Conservation (phyloP, 1,140 invertebrate species). For the Thrips palmi region DNA sequence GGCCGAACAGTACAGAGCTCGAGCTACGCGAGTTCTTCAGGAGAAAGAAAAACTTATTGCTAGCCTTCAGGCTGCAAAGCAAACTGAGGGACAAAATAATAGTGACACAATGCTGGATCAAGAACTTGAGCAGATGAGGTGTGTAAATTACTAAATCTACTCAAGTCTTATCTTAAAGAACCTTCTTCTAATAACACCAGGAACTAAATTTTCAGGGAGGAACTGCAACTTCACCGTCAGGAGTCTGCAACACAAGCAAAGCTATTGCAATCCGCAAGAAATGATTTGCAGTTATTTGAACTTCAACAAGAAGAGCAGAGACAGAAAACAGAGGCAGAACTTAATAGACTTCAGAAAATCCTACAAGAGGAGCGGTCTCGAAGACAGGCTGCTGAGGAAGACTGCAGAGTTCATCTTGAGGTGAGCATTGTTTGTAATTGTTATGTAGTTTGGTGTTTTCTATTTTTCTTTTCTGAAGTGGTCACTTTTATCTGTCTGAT, state of each 20-base stretch:
- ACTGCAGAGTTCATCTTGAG: constrained; percentile 30
- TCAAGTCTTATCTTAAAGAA: constrained; percentile 14
- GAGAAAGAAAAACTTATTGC: constrained; percentile 58
- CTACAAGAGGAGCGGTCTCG: constrained; percentile 31
- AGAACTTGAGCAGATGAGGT: constrained; percentile 30
- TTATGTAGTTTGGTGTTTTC: too few relatives aligned
- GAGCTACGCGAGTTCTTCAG: constrained; percentile 53
- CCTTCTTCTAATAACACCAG: constrained; percentile 12
- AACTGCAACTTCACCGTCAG: too few relatives aligned
- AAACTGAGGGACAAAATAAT: constrained; percentile 20
- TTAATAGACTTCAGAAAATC: constrained; percentile 31
- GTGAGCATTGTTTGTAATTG: constrained; percentile 19
- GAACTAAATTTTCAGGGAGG: constrained; percentile 24
- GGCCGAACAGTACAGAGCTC: constrained; percentile 44
- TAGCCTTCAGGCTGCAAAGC: constrained; percentile 32
- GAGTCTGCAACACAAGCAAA: too few relatives aligned
- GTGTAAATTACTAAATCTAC: constrained; percentile 9
- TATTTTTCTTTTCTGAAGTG: too few relatives aligned
- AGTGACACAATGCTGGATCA: constrained; percentile 22
- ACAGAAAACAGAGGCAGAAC: constrained; percentile 21
- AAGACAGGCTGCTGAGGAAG: constrained; percentile 36
- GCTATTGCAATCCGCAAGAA: too few relatives aligned
- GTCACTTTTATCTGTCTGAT: too few relatives aligned
- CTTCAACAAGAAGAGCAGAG: constrained; percentile 25
- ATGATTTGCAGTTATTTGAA: too few relatives aligned